Evolutionary conservation across 2,113 vertebrate species (phyloP).

Genomic region (Upupa epops): DNA sequence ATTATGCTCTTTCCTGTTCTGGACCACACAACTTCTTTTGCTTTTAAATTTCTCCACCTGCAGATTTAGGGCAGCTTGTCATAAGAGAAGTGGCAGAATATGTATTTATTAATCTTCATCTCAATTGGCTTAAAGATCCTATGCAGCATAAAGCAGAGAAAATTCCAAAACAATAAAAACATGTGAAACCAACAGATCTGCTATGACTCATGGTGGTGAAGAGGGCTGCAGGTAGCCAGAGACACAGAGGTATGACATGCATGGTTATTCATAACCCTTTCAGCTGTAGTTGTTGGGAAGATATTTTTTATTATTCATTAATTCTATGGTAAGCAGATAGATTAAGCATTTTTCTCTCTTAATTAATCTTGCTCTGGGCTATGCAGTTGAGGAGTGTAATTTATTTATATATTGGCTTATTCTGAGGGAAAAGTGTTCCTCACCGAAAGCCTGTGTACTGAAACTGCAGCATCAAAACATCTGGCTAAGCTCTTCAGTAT

Average conservation of each 20-base stretch:
- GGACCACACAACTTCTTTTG: not conserved
- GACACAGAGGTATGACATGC: accelerated
- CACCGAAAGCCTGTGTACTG: not conserved
- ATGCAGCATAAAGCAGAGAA: not conserved
- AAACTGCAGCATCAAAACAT: not conserved
- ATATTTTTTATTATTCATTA: slow-evolving; percentile 15
- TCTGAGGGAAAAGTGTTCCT: not conserved
- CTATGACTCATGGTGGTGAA: not conserved
- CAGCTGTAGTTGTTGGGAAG: not conserved
- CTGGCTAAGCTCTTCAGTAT: not conserved
- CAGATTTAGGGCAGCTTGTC: not conserved
- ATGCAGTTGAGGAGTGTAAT: not conserved
- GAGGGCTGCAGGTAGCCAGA: not conserved
- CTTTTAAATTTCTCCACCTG: not conserved
- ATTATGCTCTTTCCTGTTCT: not conserved
- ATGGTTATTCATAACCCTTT: not conserved
- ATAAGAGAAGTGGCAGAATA: not conserved
- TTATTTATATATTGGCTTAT: slow-evolving; percentile 46
- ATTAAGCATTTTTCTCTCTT: slow-evolving; percentile 30
- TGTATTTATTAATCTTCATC: not conserved
- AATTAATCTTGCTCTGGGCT: slow-evolving; percentile 34
- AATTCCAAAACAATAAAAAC: not conserved
- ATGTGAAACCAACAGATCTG: not conserved
- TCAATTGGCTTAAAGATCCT: not conserved
- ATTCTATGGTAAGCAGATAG: slow-evolving; percentile 10